Percentiles rank a stretch among this genome's conserved stretches.
These are phyloP conservation scores for Drosophila seclusa DNA, from an alignment of 2,888 invertebrate genomes.

Conservation along the genomic window DNA sequence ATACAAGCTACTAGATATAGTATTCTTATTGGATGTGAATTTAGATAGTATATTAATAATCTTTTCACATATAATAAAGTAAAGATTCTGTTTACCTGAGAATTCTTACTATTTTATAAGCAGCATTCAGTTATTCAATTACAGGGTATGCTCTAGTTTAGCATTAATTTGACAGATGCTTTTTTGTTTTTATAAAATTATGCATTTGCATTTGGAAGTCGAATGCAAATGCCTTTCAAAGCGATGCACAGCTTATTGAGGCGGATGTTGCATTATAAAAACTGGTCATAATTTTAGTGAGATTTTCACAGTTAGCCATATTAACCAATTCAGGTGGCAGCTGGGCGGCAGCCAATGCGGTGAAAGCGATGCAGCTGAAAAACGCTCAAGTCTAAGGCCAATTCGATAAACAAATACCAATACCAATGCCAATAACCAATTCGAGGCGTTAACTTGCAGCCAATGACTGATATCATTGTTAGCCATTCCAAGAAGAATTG, in stretches of 20 bases:
- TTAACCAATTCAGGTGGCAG: conserved; percentile 41
- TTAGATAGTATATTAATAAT: no score
- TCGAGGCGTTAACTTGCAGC: conserved; percentile 1
- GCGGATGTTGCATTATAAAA: conserved; percentile 55
- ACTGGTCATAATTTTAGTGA: conserved; percentile 46
- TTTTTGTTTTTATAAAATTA: neutral
- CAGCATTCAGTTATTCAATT: no score
- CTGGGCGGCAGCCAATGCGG: conserved; percentile 33
- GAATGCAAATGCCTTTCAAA: conserved; percentile 30
- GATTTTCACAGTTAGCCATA: conserved; percentile 57
- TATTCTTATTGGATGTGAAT: no score
- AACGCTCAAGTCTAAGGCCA: conserved; percentile 1
- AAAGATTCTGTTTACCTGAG: no score
- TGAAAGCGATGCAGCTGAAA: conserved; percentile 48
- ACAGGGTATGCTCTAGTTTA: conserved; percentile 1
- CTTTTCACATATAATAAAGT: no score
- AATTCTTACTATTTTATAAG: no score
- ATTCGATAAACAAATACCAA: conserved; percentile 1
- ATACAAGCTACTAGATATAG: neutral
- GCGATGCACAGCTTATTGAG: conserved; percentile 15
- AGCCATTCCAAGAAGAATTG: conserved; percentile 27
- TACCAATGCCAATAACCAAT: neutral
- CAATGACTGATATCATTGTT: conserved; percentile 27
- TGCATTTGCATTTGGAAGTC: conserved; percentile 14
- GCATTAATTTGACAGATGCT: neutral